Evolutionary conservation across 2,797 vertebrate species (phyloP).

Genomic region (Bufotes viridis): DNA sequence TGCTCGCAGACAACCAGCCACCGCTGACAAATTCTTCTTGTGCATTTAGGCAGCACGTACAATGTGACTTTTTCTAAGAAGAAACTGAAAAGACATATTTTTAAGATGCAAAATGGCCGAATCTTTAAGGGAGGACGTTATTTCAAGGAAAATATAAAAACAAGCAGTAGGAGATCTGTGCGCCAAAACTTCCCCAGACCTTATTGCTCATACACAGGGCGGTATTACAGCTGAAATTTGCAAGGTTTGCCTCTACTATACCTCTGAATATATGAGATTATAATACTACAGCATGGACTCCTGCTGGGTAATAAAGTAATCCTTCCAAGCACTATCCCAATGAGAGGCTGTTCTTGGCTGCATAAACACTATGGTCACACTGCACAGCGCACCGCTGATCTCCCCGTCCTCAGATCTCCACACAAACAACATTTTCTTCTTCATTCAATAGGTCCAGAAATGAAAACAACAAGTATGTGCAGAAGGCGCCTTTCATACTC

Average conservation of each 20-base stretch:
- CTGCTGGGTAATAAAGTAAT: background rate
- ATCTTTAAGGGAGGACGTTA: no score
- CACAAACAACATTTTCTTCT: slow-evolving; percentile 27
- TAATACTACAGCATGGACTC: background rate
- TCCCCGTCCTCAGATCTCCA: slow-evolving; percentile 10
- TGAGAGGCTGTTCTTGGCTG: background rate
- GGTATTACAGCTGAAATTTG: no score
- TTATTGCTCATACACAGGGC: no score
- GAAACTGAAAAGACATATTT: background rate
- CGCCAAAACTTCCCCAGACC: no score
- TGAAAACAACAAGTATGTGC: slow-evolving; percentile 19
- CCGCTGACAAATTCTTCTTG: background rate
- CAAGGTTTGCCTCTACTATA: background rate
- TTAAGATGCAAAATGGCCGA: no score
- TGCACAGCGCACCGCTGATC: slow-evolving; percentile 18
- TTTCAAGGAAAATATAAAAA: no score
- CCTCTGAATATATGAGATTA: background rate
- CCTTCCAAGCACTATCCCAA: background rate
- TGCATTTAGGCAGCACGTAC: background rate
- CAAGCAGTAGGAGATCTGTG: no score
- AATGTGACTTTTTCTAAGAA: background rate
- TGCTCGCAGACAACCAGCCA: background rate
- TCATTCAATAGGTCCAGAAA: slow-evolving; percentile 9
- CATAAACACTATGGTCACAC: slow-evolving; percentile 10
- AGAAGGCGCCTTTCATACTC: slow-evolving; percentile 4